These are phyloP conservation scores for Sebastes schlegelii DNA, from an alignment of 2,113 vertebrate species.

Conservation along the genomic window DNA sequence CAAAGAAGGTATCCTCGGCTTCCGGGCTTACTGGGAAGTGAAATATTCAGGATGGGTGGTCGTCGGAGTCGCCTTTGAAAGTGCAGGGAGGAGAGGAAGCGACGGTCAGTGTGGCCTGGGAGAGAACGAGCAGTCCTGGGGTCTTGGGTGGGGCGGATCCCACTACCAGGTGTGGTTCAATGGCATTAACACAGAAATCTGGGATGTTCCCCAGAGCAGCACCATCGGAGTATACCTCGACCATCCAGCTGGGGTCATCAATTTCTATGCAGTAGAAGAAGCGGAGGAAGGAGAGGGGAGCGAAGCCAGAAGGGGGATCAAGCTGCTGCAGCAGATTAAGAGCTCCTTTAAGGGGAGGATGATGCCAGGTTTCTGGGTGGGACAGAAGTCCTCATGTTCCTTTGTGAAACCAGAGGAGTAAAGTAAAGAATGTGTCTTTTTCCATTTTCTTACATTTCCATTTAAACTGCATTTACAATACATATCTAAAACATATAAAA, in stretches of 20 bases:
- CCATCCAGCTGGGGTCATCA: slow-evolving; percentile 68
- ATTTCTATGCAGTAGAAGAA: slow-evolving; percentile 63
- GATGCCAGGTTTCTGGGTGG: slow-evolving; percentile 73
- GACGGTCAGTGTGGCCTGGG: slow-evolving; percentile 68
- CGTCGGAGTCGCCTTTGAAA: slow-evolving; percentile 56
- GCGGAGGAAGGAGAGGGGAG: slow-evolving; percentile 16
- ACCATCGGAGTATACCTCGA: slow-evolving; percentile 74
- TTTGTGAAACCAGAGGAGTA: slow-evolving; percentile 38
- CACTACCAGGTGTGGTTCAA: slow-evolving; percentile 64
- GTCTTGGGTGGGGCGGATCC: slow-evolving; percentile 70
- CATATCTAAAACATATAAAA: not conserved
- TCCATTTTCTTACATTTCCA: slow-evolving; percentile 34
- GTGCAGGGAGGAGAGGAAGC: slow-evolving; percentile 48
- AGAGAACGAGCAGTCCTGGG: slow-evolving; percentile 74
- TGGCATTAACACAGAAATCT: slow-evolving; percentile 47
- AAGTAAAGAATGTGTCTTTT: not conserved
- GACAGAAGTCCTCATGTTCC: slow-evolving; percentile 64
- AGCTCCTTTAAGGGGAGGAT: slow-evolving; percentile 58
- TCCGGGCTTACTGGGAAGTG: slow-evolving; percentile 71
- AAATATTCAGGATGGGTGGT: slow-evolving; percentile 69
- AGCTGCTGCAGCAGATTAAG: slow-evolving; percentile 49
- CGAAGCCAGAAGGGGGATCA: slow-evolving; percentile 23
- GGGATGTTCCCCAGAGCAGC: slow-evolving; percentile 42
- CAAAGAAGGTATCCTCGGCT: slow-evolving; percentile 64
- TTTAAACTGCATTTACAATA: not conserved